Base-by-base conservation (phyloP, 1,140 invertebrate species). In the Zaprionus africanus region DNA sequence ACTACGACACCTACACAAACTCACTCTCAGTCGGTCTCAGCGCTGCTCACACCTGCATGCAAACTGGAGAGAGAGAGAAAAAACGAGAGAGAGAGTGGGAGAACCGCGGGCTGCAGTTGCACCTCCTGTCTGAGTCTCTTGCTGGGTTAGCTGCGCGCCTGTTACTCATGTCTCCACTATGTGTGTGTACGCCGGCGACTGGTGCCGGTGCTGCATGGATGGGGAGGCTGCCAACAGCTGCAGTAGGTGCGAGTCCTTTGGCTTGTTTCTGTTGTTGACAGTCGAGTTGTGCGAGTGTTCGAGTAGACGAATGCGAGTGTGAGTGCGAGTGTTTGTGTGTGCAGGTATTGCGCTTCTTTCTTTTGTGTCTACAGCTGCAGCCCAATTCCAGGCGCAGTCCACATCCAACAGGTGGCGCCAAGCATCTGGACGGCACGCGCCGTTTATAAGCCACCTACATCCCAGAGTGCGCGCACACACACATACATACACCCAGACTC, bases 331-430 rank as follows among this genome's bases (percentile, higher is more conserved):
- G 34, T 56, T 26, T 22, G n/a, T 59, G 49, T 46, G 41, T 46
- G 41, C 7, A 46, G 41, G n/a, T 46, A 46, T 64, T 74, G 71
- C 68, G 66, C 76, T 85, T 74, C 69, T 85, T 85, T 79, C 66
- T 87, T 81, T 84, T 81, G 78, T 87, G 78, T 51, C 46, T 57
- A 59, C 70, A 66, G 51, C 26, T 36, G 56, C 43, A 78, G 38
- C 51, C n/a, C 34, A 26, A 34, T 17, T 17, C 62, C 13, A 38
- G 26, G 12, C 62, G 13, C 11, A 36, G 13, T 51, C 22, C 63
- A 38, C 22, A 19, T 15, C 43, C 78, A 87, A 87, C 83, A 87
- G 83, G 83, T 87, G 84, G 83, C 84, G 79, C 72, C 73, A 75
- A 82, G 38, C 69, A 80, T 56, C 73, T 79, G 81, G 81, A 56